Evolutionary conservation across 1,140 invertebrate species (phyloP), one percentile per base, ranked within the genome.

Genomic region (Leptinotarsa undecemlineata): DNA sequence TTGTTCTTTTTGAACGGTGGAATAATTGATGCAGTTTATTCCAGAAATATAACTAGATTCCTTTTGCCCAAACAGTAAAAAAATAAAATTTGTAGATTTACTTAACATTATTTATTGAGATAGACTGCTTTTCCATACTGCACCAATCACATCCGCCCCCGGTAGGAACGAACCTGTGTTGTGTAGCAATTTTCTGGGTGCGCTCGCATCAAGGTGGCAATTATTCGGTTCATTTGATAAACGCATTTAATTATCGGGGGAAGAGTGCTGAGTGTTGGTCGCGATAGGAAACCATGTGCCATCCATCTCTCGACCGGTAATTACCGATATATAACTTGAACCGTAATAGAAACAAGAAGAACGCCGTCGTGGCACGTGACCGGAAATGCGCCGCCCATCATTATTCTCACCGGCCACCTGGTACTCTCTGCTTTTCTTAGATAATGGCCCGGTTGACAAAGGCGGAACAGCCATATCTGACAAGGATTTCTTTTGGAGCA

Each of bases 331-430:
- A 57, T 57, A 64, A 64, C 63, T 33, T 13, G 63, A 33, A 33
- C 63, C 63, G 4, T 64, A 64, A 64, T 64, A 64, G 63, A 64
- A 64, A 64, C 20, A 64, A 64, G 63, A 64, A 33, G 20, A 33
- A 33, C 63, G 20, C 63, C n/a, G n/a, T 19, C 15, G 51, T 20
- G 63, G 63, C 63, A 64, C 63, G 63, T 64, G 63, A 64, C 63
- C 20, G 63, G 63, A 64, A 64, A 57, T 57, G 26, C 63, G 21
- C 63, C 63, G 63, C 63, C 63, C 63, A 64, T 64, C 20, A 21
- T 64, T 64, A 33, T 33, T 23, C 21, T 42, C 8, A 57, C 51
- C 51, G n/a, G 51, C 51, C 51, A 57, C 51, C 51, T 57, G 51
- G 51, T 57, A 57, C n/a, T 57, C n/a, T 57, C 51, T 8, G 51